Conservation (phyloP, 2,113 vertebrate species). For the Emydocephalus ijimae region DNA sequence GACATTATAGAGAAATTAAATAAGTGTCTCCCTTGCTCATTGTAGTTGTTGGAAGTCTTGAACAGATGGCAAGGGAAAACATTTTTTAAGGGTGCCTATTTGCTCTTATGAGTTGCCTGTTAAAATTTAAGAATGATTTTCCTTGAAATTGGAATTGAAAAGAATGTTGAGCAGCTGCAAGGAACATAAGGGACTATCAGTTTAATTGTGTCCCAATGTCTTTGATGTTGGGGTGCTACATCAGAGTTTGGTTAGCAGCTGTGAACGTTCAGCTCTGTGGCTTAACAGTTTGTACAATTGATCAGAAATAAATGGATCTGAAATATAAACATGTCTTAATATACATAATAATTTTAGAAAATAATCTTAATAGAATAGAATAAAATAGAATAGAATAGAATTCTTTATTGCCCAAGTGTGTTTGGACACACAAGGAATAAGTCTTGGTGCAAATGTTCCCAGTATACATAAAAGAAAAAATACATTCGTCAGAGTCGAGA, state of each 20-base stretch:
- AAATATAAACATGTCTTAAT: not conserved
- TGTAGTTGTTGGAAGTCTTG: not conserved
- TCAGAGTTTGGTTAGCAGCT: not conserved
- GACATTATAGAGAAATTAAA: not conserved
- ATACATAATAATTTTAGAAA: not conserved
- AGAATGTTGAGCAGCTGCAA: not conserved
- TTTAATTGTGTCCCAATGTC: not conserved
- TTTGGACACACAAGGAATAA: too few species aligned
- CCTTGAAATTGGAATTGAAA: not conserved
- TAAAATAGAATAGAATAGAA: too few species aligned
- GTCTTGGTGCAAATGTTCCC: too few species aligned
- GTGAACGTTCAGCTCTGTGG: not conserved
- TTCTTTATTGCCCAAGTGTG: too few species aligned
- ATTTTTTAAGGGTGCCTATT: not conserved
- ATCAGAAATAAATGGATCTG: not conserved
- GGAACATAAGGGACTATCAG: not conserved
- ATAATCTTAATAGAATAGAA: not conserved
- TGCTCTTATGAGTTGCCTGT: not conserved
- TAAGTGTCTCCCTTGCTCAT: not conserved
- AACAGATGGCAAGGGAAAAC: not conserved
- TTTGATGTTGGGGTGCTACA: not conserved
- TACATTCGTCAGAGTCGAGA: too few species aligned
- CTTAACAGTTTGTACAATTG: not conserved
- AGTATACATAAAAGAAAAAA: too few species aligned
- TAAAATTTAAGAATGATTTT: not conserved